Conservation (phyloP, 2,797 vertebrate genomes). For the Protonibea diacanthus region DNA sequence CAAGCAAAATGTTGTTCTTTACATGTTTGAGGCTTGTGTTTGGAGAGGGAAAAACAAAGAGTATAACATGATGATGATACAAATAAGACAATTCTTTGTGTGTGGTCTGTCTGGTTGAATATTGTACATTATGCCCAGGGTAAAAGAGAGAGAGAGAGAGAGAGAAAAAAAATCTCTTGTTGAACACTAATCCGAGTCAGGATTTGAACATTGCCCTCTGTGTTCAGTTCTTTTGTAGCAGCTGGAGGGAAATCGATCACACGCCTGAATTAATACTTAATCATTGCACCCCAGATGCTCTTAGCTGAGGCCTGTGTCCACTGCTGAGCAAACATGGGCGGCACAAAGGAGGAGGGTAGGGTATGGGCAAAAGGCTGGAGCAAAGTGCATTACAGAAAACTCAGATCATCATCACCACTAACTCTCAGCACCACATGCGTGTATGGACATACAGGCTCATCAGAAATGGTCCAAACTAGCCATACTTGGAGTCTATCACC, state of each 20-base stretch:
- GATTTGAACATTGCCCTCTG: slow-evolving; percentile 66
- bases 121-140: slow-evolving; percentile 31
- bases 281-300: slow-evolving; percentile 80
- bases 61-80: slow-evolving; percentile 18
- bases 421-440: slow-evolving; percentile 16
- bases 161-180: slow-evolving; percentile 49
- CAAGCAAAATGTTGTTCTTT: neutral
- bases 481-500: slow-evolving; percentile 43
- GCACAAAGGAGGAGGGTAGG: slow-evolving; percentile 47
- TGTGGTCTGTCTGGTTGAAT: slow-evolving; percentile 36
- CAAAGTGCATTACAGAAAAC: slow-evolving; percentile 32
- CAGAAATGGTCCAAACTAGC: slow-evolving; percentile 44
- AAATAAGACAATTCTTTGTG: slow-evolving; percentile 22
- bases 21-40: slow-evolving; percentile 2
- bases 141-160: slow-evolving; percentile 20
- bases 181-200: slow-evolving; percentile 66
- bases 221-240: slow-evolving; percentile 65
- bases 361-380: slow-evolving; percentile 22
- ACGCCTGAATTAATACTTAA: slow-evolving; percentile 93
- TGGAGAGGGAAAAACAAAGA: slow-evolving; percentile 6
- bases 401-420: slow-evolving; percentile 19
- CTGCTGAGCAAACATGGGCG: slow-evolving; percentile 57
- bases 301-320: slow-evolving; percentile 57
- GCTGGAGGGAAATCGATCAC: slow-evolving; percentile 91
- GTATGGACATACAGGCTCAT: slow-evolving; percentile 10